phyloP scores from a whole-genome alignment of 2,888 invertebrate species.

The Caenorhabditis virilis region DNA sequence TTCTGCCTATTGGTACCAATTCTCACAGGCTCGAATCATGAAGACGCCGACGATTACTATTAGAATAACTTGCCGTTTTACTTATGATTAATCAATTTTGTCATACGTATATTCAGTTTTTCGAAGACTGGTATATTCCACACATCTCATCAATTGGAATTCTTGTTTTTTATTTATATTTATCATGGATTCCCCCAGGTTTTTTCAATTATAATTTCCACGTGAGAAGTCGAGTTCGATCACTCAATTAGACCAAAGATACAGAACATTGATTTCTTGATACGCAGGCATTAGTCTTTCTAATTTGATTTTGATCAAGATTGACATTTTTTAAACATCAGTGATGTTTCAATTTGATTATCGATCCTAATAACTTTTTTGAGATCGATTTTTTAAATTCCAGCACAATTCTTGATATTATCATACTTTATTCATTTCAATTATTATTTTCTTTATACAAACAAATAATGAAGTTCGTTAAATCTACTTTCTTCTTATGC shows the following conservation, averaged over 20 bases:
- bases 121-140: constrained; percentile 3
- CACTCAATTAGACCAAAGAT: neutral
- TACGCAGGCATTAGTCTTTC: no score
- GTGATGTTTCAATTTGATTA: neutral
- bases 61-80: neutral
- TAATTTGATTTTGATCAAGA: no score
- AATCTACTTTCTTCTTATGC: constrained; percentile 39
- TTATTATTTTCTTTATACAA: constrained; percentile 32
- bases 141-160: no score
- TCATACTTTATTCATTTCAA: neutral
- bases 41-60: constrained; percentile 8
- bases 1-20: constrained; percentile 35
- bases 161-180: no score
- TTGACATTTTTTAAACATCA: no score
- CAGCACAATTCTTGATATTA: neutral
- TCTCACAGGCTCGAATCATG: constrained; percentile 8
- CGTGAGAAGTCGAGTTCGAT: neutral
- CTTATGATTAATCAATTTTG: neutral
- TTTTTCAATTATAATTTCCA: neutral
- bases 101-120: neutral
- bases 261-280: no score
- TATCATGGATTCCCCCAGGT: no score
- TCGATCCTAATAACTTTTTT: neutral
- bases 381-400: neutral
- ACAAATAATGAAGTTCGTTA: no score